Base-by-base conservation (phyloP, 2,888 invertebrate genomes). In the Microctonus hyperodae region DNA sequence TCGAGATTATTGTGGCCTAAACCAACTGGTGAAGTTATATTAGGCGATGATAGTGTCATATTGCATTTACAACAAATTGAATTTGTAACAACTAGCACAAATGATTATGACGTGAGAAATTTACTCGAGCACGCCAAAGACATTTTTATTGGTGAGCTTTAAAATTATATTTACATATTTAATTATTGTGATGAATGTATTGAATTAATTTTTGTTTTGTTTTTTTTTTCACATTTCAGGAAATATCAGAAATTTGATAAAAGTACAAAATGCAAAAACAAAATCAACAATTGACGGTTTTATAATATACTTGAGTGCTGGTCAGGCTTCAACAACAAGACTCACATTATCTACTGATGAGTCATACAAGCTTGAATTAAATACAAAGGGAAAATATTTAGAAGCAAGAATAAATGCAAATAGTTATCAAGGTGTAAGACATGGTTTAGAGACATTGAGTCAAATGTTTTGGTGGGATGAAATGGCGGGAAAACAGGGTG, bases 391-490 rank as follows among this genome's bases (percentile, higher is more conserved):
- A 1, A 84, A 83, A 40, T 78, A 84, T 0, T 81, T 91, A n/a
- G 83, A 87, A 1, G 91, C 88, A 0, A 88, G 88, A 69, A 89
- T 93, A 48, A 84, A 83, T 0, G 91, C 91, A 0, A 88, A 87
- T 51, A 90, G 86, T 2, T 91, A 89, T 82, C 92, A 91, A 76
- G 92, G 92, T 0, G 85, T 88, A 0, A 85, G 91, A 5, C 87
- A 92, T 75, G 92, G 88, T 0, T 75, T 92, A 57, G 91, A 92
- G 83, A 91, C 92, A 0, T 83, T 92, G 4, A 85, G 87, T 0
- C 92, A 92, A 76, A 81, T 92, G 90, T 0, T 93, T 90, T 93
- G 93, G 93, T 88, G 90, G 83, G 93, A 93, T 71, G 91, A 92
- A 23, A 87, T 86, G 62, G 86, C 86, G 0, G 88, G 88, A 5